Base-by-base conservation (phyloP, 2,888 invertebrate species). In the Chalcis sispes region DNA sequence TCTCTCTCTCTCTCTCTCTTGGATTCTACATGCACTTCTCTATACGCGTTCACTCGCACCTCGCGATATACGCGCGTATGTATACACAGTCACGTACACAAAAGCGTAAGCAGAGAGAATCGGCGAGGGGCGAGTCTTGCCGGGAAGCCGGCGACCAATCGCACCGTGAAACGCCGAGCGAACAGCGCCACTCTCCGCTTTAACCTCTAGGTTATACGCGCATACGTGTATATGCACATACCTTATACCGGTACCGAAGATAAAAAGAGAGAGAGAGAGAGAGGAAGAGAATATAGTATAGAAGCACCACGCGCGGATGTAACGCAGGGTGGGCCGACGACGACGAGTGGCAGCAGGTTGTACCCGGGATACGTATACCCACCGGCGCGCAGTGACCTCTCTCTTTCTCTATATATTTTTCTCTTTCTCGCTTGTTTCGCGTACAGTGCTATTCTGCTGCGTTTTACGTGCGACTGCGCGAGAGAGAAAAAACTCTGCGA, bases 341-440 rank as follows among this genome's bases (percentile, higher is more conserved):
- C n/a, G n/a, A n/a, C n/a, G n/a, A 88, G 87, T 87, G 87, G n/a
- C n/a, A n/a, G 87, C 86, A 88, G 86, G 86, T 86, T 86, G 85
- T 86, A 85, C 84, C 84, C 84, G 85, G 87, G 58, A 36, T 86
- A n/a, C n/a, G n/a, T n/a, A 88, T 88, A 86, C 85, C 87, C 87
- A 86, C 87, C 86, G 87, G 84, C 84, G 86, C 83, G 87, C 80
- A 15, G n/a, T n/a, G n/a, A 27, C 2, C 50, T 36, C 36, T 36
- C 84, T 32, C 58, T 58, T 20, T 23, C 64, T 64, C 48, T 64
- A 23, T 46, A 1, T 1, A 20, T 10, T 25, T 50, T 29, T 42
- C 58, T 32, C 58, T 69, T 36, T 27, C 29, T 29, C 10, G 29
- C 25, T 36, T 23, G 13, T 40, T n/a, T n/a, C n/a, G n/a, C n/a